Base-by-base conservation (phyloP, 2,113 vertebrate species). In the Gadus macrocephalus region DNA sequence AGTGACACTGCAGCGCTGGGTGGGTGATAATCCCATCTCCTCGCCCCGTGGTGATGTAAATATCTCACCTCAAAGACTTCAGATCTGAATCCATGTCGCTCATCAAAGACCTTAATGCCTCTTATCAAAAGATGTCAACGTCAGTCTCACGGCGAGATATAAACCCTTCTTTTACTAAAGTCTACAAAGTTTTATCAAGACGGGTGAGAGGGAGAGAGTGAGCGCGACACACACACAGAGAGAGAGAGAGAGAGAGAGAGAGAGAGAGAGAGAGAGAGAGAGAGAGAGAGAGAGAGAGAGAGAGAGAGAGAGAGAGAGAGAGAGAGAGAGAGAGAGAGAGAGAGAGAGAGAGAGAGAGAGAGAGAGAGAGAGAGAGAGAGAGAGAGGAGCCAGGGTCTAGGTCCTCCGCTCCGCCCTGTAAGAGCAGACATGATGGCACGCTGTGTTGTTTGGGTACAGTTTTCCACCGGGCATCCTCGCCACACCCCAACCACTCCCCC, bases 351-450 rank as follows among this genome's bases (percentile, higher is more conserved):
- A 15, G 42, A 58, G 55, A 31, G 56, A n/a, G 3, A 17, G 28
- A 49, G 19, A 17, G 5, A 62, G 58, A 62, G 35, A 6, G 31
- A 80, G 68, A 42, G 42, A 74, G 81, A 70, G 25, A 64, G 7
- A 31, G 28, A 31, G 28, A 5, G n/a, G n/a, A n/a, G n/a, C n/a
- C n/a, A n/a, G n/a, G 28, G 28, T 5, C 28, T 31, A 31, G 28
- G 28, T 31, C 28, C 28, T 31, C 28, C 15, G 2, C 60, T 2
- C 15, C 68, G 62, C 76, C 78, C 77, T 79, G 70, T 27, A 71
- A 20, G 70, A 73, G 81, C 67, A 90, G 82, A 87, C 87, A 85
- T 55, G 61, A 76, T 83, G 79, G 81, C 85, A 89, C 80, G 79
- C 78, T 11, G 49, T 19, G 19, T 19, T 66, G 74, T 31, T 31